Evolutionary conservation across 2,888 invertebrate genomes (phyloP).

Genomic region (Lacanobia wlatinum): DNA sequence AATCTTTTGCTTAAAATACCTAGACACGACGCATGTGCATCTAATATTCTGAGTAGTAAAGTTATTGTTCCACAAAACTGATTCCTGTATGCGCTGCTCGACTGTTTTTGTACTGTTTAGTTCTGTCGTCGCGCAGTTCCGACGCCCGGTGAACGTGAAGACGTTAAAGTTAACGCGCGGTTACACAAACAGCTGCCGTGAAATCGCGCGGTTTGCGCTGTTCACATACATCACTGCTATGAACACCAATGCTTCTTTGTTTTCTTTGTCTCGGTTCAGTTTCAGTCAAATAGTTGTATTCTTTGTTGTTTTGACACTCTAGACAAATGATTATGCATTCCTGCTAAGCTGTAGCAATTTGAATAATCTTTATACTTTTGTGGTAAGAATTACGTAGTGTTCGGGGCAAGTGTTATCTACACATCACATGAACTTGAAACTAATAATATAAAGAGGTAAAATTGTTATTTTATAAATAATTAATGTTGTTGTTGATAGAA

Average conservation of each 20-base stretch:
- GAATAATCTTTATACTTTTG: background rate
- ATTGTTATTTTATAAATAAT: background rate
- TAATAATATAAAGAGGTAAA: background rate
- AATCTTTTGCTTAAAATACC: background rate
- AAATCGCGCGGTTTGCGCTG: background rate
- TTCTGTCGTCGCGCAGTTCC: background rate
- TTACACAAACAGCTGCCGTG: background rate
- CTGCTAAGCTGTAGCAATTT: background rate
- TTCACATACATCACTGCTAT: slow-evolving; percentile 18
- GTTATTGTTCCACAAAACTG: background rate
- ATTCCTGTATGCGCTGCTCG: background rate
- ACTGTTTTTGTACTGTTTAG: background rate
- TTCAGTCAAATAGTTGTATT: background rate
- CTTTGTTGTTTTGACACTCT: background rate
- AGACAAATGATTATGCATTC: background rate
- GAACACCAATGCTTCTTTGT: slow-evolving; percentile 10
- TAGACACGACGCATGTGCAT: background rate
- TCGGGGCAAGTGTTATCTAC: background rate
- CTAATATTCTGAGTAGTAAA: background rate
- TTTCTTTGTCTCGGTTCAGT: slow-evolving; percentile 6
- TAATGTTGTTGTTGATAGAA: too few species aligned
- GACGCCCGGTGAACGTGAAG: background rate
- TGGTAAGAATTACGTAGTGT: background rate
- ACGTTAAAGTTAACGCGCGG: background rate
- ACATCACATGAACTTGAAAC: background rate